Evolutionary conservation across 2,113 vertebrate species (phyloP).

Genomic region (Mobula hypostoma): DNA sequence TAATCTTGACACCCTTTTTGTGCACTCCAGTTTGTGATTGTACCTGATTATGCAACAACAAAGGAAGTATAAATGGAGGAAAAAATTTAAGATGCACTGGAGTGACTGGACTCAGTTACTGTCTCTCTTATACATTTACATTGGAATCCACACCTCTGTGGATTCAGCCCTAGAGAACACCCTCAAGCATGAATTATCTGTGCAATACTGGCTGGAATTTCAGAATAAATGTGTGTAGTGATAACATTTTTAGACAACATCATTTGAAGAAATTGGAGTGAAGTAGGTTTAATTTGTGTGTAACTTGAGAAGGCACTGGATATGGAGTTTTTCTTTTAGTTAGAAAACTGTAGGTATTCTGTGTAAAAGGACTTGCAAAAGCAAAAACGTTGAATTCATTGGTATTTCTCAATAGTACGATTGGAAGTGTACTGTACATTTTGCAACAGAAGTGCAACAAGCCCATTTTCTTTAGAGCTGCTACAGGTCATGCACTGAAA

Average conservation of each 20-base stretch:
- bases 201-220: not conserved
- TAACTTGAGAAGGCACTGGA: not conserved
- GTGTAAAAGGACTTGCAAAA: not conserved
- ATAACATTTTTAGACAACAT: not conserved
- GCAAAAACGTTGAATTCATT: not conserved
- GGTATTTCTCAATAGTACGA: not conserved
- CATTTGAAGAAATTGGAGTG: not conserved
- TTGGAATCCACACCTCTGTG: not conserved
- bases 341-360: not conserved
- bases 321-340: not conserved
- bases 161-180: not conserved
- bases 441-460: not conserved
- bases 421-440: not conserved
- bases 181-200: not conserved
- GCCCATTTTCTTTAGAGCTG: not conserved
- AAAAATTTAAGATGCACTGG: not conserved
- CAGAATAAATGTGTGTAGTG: not conserved
- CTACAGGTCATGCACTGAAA: not conserved
- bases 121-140: not conserved
- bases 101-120: not conserved
- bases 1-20: not conserved
- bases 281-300: not conserved
- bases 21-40: not conserved
- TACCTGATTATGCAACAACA: not conserved
- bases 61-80: not conserved